Evolutionary conservation across 2,888 invertebrate species (phyloP).

Genomic region (Rotaria macrura): DNA sequence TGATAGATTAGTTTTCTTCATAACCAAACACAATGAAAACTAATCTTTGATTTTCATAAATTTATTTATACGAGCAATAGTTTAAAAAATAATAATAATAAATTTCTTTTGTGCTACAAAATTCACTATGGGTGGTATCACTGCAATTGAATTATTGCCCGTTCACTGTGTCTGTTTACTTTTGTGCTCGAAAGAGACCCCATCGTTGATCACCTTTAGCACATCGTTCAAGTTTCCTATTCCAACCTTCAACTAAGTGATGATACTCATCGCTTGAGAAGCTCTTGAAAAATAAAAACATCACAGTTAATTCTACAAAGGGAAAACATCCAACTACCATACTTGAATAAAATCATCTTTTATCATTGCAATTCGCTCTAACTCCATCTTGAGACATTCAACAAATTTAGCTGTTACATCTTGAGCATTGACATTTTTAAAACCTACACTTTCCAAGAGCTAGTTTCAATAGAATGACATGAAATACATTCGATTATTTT

Average conservation of each 20-base stretch:
- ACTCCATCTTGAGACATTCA: constrained; percentile 51
- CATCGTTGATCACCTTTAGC: constrained; percentile 31
- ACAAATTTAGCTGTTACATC: constrained; percentile 54
- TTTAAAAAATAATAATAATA: neutral
- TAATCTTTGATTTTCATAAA: too few relatives aligned
- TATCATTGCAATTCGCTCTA: constrained; percentile 47
- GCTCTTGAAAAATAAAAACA: neutral
- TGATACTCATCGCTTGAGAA: constrained; percentile 13
- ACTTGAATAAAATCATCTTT: constrained; percentile 50
- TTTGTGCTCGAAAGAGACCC: constrained; percentile 22
- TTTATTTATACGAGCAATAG: neutral
- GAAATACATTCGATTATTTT: neutral
- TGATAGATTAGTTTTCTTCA: too few relatives aligned
- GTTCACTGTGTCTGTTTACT: neutral
- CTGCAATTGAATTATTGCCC: neutral
- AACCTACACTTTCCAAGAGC: constrained; percentile 51
- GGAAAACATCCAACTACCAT: too few relatives aligned
- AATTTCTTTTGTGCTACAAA: neutral
- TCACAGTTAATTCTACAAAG: too few relatives aligned
- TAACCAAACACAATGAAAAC: too few relatives aligned
- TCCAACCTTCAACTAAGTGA: constrained; percentile 31
- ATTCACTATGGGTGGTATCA: neutral
- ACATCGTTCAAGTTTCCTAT: constrained; percentile 23
- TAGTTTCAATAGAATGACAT: neutral
- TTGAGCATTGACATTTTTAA: constrained; percentile 51